Conservation (phyloP, 2,888 invertebrate genomes). For the Orchesellides sinensis region DNA sequence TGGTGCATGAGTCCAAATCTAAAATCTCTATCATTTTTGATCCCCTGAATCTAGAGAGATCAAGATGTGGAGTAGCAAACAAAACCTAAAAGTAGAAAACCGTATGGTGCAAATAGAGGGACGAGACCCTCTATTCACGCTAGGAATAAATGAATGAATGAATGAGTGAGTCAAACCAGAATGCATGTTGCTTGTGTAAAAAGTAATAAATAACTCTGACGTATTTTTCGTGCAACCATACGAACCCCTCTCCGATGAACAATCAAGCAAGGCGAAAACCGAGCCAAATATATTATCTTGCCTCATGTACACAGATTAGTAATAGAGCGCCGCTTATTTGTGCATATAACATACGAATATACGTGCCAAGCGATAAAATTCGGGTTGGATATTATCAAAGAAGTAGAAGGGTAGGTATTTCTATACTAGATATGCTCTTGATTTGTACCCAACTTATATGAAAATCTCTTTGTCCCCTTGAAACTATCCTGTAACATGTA, state of each 20-base stretch:
- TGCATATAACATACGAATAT: too few species aligned
- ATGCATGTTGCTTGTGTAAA: slow-evolving; percentile 21
- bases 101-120: slow-evolving; percentile 62
- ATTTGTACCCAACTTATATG: too few species aligned
- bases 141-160: slow-evolving; percentile 38
- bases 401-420: too few species aligned
- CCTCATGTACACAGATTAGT: slow-evolving; percentile 51
- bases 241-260: slow-evolving; percentile 38
- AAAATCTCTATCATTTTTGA: slow-evolving; percentile 59
- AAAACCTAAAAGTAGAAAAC: slow-evolving; percentile 29
- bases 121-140: slow-evolving; percentile 49
- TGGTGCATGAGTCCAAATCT: not conserved
- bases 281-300: slow-evolving; percentile 52
- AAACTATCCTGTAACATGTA: too few species aligned
- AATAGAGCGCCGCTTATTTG: slow-evolving; percentile 27
- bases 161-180: slow-evolving; percentile 51
- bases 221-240: slow-evolving; percentile 46
- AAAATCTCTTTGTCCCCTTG: too few species aligned
- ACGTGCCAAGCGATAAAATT: too few species aligned
- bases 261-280: slow-evolving; percentile 52
- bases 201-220: slow-evolving; percentile 61
- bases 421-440: too few species aligned
- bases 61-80: slow-evolving; percentile 49
- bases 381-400: too few species aligned
- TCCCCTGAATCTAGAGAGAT: slow-evolving; percentile 40